These are phyloP conservation scores for Blastobasis lacticolella DNA, from an alignment of 2,888 invertebrate genomes.

Conservation along the genomic window DNA sequence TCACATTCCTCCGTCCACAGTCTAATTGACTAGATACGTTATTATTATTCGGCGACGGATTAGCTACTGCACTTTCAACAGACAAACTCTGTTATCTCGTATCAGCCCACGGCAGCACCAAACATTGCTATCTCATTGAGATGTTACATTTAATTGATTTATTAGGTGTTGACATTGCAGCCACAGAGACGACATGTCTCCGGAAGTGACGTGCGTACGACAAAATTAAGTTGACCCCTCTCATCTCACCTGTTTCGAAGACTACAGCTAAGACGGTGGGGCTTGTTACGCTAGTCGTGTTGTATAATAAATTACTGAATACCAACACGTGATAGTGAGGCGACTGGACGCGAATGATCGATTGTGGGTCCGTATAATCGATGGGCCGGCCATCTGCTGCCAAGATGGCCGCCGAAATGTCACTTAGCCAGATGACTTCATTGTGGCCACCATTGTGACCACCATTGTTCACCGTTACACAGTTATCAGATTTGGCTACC, in stretches of 20 bases:
- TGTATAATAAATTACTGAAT: slow-evolving; percentile 58
- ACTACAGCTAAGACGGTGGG: too few relatives aligned
- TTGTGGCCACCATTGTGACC: slow-evolving; percentile 14
- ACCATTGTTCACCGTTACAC: slow-evolving; percentile 12
- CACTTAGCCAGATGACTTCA: slow-evolving; percentile 18
- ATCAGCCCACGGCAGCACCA: too few relatives aligned
- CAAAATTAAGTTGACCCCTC: too few relatives aligned
- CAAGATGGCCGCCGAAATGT: slow-evolving; percentile 38
- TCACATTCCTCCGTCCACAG: too few relatives aligned
- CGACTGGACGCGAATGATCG: slow-evolving; percentile 40
- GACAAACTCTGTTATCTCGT: too few relatives aligned
- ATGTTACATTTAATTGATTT: slow-evolving; percentile 64
- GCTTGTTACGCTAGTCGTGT: too few relatives aligned
- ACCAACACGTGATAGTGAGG: slow-evolving; percentile 38
- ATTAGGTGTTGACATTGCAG: slow-evolving; percentile 62
- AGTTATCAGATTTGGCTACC: slow-evolving; percentile 5
- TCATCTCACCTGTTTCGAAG: too few relatives aligned
- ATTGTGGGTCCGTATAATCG: slow-evolving; percentile 39
- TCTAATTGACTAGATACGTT: too few relatives aligned
- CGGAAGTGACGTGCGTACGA: slow-evolving; percentile 32
- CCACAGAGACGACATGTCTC: slow-evolving; percentile 22
- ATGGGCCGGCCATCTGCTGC: slow-evolving; percentile 30
- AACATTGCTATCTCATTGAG: slow-evolving; percentile 25
- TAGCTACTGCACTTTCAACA: too few relatives aligned
- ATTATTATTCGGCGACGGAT: too few relatives aligned